phyloP scores from a whole-genome alignment of 2,888 invertebrate species.

The Nomada fabriciana region DNA sequence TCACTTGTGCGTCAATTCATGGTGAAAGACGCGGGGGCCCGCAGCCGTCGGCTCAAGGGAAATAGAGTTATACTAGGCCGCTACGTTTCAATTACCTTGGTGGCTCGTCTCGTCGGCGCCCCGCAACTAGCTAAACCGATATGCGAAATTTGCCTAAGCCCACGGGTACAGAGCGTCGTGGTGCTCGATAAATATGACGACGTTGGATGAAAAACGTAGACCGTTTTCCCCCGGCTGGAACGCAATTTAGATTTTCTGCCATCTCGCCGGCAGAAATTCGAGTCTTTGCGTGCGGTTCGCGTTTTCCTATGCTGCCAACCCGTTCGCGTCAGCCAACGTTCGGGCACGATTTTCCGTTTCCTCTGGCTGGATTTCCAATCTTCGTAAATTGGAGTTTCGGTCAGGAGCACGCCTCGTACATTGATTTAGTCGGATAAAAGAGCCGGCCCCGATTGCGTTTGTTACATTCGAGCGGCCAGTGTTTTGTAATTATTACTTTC shows the following conservation, averaged over 20 bases:
- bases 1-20: slow-evolving; percentile 37
- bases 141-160: slow-evolving; percentile 68
- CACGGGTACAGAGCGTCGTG: slow-evolving; percentile 49
- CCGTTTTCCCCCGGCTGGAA: slow-evolving; percentile 46
- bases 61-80: slow-evolving; percentile 56
- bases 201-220: slow-evolving; percentile 20
- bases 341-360: slow-evolving; percentile 50
- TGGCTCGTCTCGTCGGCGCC: slow-evolving; percentile 42
- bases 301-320: slow-evolving; percentile 21
- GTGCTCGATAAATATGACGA: slow-evolving; percentile 69
- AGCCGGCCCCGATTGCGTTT: neutral
- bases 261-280: slow-evolving; percentile 10
- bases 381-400: slow-evolving; percentile 52
- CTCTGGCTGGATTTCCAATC: slow-evolving; percentile 60
- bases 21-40: slow-evolving; percentile 35
- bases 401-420: slow-evolving; percentile 9
- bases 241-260: slow-evolving; percentile 71
- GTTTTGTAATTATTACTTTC: slow-evolving; percentile 13
- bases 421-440: slow-evolving; percentile 21
- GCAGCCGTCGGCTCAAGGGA: slow-evolving; percentile 43
- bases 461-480: neutral
- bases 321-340: neutral
- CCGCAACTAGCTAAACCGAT: slow-evolving; percentile 65
- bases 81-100: slow-evolving; percentile 71
- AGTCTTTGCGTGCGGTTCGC: slow-evolving; percentile 58